Percentiles rank a stretch among this genome's conserved stretches.
These are phyloP conservation scores for Diglossa cyanea DNA, from an alignment of 2,797 vertebrate genomes.

Conservation along the genomic window DNA sequence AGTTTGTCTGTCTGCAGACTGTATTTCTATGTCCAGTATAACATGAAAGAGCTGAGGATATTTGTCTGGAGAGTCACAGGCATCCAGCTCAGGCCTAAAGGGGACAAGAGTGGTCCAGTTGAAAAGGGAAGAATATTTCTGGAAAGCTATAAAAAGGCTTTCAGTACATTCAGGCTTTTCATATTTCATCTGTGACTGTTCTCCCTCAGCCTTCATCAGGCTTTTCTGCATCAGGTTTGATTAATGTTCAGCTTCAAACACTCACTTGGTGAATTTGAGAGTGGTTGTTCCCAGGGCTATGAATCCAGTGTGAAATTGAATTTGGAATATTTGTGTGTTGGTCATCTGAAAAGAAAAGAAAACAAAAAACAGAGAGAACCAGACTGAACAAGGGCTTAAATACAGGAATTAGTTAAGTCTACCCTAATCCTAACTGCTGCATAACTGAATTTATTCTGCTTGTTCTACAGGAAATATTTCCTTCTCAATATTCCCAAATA, in stretches of 20 bases:
- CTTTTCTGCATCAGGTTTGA: not conserved
- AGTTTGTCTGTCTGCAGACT: conserved; percentile 88
- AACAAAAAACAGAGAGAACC: not conserved
- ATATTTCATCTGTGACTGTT: not conserved
- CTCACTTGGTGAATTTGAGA: conserved; percentile 97
- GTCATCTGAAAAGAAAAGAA: conserved; percentile 81
- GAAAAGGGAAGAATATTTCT: not conserved
- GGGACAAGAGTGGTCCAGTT: not conserved
- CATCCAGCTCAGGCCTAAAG: conserved; percentile 91
- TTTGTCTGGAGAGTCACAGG: conserved; percentile 95
- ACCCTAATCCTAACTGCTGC: not conserved
- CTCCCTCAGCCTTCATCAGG: not conserved
- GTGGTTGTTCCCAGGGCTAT: conserved; percentile 88
- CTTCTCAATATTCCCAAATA: not conserved
- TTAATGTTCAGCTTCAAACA: not conserved
- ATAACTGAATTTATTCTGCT: not conserved
- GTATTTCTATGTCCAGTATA: conserved; percentile 90
- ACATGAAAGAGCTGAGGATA: conserved; percentile 98
- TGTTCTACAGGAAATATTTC: not conserved
- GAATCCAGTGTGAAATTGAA: conserved; percentile 97
- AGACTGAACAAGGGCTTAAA: not conserved
- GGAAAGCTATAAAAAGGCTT: not conserved
- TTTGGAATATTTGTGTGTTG: conserved; percentile 98
- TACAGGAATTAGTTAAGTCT: not conserved
- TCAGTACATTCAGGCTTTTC: not conserved